These are phyloP conservation scores for Archips xylosteana DNA, from an alignment of 2,888 invertebrate genomes.

Conservation along the genomic window DNA sequence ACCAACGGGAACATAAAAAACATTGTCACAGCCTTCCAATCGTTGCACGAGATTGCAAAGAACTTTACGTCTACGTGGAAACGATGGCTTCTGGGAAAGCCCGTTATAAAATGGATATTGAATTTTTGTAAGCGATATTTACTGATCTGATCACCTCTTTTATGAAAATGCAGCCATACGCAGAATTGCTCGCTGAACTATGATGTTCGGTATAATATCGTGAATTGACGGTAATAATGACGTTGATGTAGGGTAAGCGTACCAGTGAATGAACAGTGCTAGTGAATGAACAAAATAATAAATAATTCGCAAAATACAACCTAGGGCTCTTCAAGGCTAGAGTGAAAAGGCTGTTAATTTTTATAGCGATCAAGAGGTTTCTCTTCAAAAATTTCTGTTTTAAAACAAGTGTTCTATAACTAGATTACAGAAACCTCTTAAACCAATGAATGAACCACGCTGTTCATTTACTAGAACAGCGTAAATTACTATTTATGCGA, in stretches of 20 bases:
- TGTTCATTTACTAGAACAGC: too few species aligned
- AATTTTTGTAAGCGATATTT: conserved; percentile 15
- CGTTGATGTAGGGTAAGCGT: background rate
- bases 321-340: too few species aligned
- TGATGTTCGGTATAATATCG: conserved; percentile 9
- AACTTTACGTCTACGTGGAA: background rate
- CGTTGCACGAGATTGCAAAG: background rate
- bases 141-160: conserved; percentile 20
- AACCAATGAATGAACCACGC: too few species aligned
- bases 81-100: conserved; percentile 9
- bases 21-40: conserved; percentile 5
- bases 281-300: too few species aligned
- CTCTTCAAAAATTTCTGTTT: too few species aligned
- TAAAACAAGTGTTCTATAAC: too few species aligned
- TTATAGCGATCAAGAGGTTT: too few species aligned
- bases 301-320: too few species aligned
- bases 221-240: conserved; percentile 11
- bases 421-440: too few species aligned
- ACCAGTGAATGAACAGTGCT: too few species aligned
- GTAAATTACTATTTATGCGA: too few species aligned
- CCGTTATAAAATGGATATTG: conserved; percentile 33
- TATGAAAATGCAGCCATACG: conserved; percentile 17
- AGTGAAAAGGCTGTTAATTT: too few species aligned
- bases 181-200: conserved; percentile 28
- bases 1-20: conserved; percentile 16